Base-by-base conservation (phyloP, 2,888 invertebrate species). In the Mimachlamys varia region DNA sequence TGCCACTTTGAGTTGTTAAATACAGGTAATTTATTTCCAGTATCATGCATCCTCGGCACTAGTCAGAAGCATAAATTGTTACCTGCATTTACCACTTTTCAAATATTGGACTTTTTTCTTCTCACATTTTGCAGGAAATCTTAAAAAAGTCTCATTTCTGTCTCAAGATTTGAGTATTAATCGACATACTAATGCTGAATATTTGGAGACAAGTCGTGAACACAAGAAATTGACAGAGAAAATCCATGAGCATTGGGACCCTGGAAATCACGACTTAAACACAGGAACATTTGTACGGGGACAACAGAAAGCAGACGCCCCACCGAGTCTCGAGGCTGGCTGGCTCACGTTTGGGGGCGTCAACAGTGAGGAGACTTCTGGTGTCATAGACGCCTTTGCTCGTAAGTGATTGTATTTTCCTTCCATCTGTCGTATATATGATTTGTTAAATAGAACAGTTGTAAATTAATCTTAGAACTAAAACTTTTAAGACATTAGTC, bases 281-380 rank as follows among this genome's bases (percentile, higher is more conserved):
- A 92, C 93, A 49, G 95, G 95, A 4, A 93, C 92, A 22, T 96
- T 94, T 93, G 94, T 95, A 50, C 91, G 95, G 27, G 95, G 95
- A 17, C 95, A 95, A 92, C 94, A 94, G 88, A 92, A 93, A 50
- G 93, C 94, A 3, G 94, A 94, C 50, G 92, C 92, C 27, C 92
- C 92, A 38, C 93, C 94, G 19, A 94, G 93, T 44, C 92, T 94
- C 12, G 95, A 94, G 55, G 94, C 95, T 33, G 76, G 76, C 33
- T 96, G 96, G 96, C 92, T 96, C 88, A 95, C 94, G 7, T 96
- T 95, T 92, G 94, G 94, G 58, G 96, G 95, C 2, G 92, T 93
- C 13, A 94, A 94, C 15, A 93, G 91, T 17, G 90, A 90, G 38
- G 90, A 89, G 89, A 89, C 93, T 13, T 92, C 94, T 44, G 95